These are phyloP conservation scores for Amniataba percoides DNA, from an alignment of 2,797 vertebrate species.

Conservation along the genomic window DNA sequence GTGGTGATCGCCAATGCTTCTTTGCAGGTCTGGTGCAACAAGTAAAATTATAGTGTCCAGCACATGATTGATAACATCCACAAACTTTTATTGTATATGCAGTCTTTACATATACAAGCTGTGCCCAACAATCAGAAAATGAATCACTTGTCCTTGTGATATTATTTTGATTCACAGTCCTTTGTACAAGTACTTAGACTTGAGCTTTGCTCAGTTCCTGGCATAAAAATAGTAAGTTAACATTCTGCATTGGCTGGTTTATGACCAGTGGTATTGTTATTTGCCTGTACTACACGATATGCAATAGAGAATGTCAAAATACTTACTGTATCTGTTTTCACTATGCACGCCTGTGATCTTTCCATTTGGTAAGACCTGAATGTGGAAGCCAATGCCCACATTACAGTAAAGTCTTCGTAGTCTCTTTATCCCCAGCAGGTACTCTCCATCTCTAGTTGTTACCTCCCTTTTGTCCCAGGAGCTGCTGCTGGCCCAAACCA, in stretches of 20 bases:
- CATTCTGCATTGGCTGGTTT: not conserved
- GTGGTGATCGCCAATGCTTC: not conserved
- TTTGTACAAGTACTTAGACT: not conserved
- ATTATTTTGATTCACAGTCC: not conserved
- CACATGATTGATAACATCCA: not conserved
- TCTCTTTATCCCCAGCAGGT: constrained; percentile 94
- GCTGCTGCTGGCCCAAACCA: constrained; percentile 84
- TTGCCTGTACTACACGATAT: not conserved
- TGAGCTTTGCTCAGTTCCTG: not conserved
- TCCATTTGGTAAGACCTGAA: constrained; percentile 93
- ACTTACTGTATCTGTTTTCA: constrained; percentile 95
- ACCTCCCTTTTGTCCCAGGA: constrained; percentile 88
- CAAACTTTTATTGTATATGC: not conserved
- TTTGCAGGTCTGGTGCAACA: too few species aligned
- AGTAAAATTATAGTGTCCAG: not conserved
- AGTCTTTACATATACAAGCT: not conserved
- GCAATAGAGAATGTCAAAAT: constrained; percentile 2
- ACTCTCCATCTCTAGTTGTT: constrained; percentile 88
- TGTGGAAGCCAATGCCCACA: constrained; percentile 96
- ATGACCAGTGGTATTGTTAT: not conserved
- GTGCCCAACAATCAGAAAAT: too few species aligned
- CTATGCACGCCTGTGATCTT: constrained; percentile 92
- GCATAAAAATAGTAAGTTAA: not conserved
- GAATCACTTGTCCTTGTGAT: not conserved
- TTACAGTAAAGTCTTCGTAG: constrained; percentile 95